Evolutionary conservation across 2,888 invertebrate species (phyloP), one percentile per base, ranked within the genome.

Genomic region (Catonia carolina): DNA sequence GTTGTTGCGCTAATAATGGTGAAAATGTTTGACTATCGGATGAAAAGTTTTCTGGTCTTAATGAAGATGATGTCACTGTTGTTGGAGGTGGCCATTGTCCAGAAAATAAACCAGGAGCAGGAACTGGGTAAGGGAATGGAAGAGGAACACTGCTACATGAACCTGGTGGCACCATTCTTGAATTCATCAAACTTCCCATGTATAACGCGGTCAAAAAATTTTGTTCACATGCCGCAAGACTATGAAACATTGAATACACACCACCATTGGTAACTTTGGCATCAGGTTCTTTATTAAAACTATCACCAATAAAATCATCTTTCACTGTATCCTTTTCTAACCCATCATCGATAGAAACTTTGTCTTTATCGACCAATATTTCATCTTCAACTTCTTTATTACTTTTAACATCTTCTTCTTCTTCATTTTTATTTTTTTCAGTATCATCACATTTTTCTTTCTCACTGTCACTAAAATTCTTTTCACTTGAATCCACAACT

Each of bases 131-230:
- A 31, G 55, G 52, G 51, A 27, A 51, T 18, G 10, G 51, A 17
- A 45, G 20, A 2, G 45, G 45, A 23, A 27, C 23, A 18, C 14
- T 45, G n/a, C 45, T 20, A 27, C 27, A 27, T 23, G 45, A 22
- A 7, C 33, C 31, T n/a, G 45, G 56, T 14, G 51, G 56, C 35
- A 56, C 22, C 20, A 56, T 45, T 12, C 56, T 36, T 17, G 53
- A 22, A 20, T 56, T 58, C 60, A 66, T 59, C 51, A 66, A 49
- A 18, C 65, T 63, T 10, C 67, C 74, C 72, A 75, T 72, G 66
- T 75, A 75, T 72, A 75, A 72, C 1, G 73, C 72, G 12, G 74
- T 72, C 57, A 75, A 63, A 58, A 75, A 72, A 64, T 75, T 75
- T 58, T 72, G 73, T 61, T 75, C 75, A 49, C 63, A 63, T 2